Evolutionary conservation across 2,888 invertebrate species (phyloP).

Genomic region (Endotricha flammealis): DNA sequence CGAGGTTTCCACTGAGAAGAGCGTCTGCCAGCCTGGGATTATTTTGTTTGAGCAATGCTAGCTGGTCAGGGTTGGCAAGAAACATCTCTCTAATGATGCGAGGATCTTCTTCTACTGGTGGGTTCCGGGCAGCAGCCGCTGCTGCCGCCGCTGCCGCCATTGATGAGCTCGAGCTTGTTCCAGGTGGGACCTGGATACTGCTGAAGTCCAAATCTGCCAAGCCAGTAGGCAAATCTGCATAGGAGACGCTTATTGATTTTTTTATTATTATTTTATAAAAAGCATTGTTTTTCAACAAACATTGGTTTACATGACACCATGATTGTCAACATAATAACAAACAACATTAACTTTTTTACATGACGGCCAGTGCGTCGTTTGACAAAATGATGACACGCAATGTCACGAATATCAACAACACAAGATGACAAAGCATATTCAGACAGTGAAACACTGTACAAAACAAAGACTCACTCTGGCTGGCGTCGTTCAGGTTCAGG

Average conservation of each 20-base stretch:
- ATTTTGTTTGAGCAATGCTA: slow-evolving; percentile 93
- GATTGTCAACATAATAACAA: no score
- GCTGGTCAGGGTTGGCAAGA: slow-evolving; percentile 92
- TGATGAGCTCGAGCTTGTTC: slow-evolving; percentile 49
- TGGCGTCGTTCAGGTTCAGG: slow-evolving; percentile 50
- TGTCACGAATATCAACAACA: slow-evolving; percentile 44
- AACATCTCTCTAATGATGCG: slow-evolving; percentile 91
- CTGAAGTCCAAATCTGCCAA: slow-evolving; percentile 89
- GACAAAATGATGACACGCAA: slow-evolving; percentile 24
- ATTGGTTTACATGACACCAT: no score
- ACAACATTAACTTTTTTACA: no score
- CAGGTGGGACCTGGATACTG: slow-evolving; percentile 86
- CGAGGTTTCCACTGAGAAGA: slow-evolving; percentile 88
- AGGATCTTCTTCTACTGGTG: slow-evolving; percentile 86
- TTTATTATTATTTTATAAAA: no score
- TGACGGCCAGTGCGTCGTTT: slow-evolving; percentile 26
- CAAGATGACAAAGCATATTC: slow-evolving; percentile 55
- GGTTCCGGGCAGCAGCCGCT: slow-evolving; percentile 44
- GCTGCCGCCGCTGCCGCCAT: no score
- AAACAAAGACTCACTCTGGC: slow-evolving; percentile 50
- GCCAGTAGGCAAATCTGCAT: slow-evolving; percentile 65
- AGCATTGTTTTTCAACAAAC: no score
- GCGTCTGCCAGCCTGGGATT: slow-evolving; percentile 96
- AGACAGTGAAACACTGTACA: slow-evolving; percentile 21
- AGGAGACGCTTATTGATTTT: no score